Evolutionary conservation across 2,797 vertebrate genomes (phyloP).

Genomic region (Sardinella longiceps): DNA sequence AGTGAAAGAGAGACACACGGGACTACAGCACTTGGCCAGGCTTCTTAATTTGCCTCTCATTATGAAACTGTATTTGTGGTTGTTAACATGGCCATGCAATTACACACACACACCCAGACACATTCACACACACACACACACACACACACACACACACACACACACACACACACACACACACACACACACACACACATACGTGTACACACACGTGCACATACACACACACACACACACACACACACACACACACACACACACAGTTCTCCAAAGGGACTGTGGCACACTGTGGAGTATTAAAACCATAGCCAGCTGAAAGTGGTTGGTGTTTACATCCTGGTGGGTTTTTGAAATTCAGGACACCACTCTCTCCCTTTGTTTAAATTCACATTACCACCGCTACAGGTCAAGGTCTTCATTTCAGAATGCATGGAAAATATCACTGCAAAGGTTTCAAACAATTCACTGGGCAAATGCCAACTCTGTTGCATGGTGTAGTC

Average conservation of each 20-base stretch:
- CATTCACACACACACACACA: background rate
- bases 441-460: constrained; percentile 14
- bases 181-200: too few species aligned
- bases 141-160: too few species aligned
- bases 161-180: too few species aligned
- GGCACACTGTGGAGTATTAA: background rate
- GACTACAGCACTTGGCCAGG: background rate
- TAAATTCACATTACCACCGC: constrained; percentile 14
- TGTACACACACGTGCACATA: background rate
- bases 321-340: background rate
- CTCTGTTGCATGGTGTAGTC: background rate
- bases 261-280: background rate
- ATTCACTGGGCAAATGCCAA: constrained; percentile 11
- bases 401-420: constrained; percentile 20
- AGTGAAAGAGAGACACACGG: too few species aligned
- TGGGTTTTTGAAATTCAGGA: background rate
- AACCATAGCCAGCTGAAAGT: background rate
- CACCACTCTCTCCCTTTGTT: background rate
- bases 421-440: constrained; percentile 21
- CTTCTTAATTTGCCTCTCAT: background rate
- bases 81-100: constrained; percentile 17
- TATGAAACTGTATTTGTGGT: constrained; percentile 5
- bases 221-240: constrained; percentile 1
- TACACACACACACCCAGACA: background rate
- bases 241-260: background rate